Conservation (phyloP, 2,113 vertebrate genomes). For the Cacatua alba region DNA sequence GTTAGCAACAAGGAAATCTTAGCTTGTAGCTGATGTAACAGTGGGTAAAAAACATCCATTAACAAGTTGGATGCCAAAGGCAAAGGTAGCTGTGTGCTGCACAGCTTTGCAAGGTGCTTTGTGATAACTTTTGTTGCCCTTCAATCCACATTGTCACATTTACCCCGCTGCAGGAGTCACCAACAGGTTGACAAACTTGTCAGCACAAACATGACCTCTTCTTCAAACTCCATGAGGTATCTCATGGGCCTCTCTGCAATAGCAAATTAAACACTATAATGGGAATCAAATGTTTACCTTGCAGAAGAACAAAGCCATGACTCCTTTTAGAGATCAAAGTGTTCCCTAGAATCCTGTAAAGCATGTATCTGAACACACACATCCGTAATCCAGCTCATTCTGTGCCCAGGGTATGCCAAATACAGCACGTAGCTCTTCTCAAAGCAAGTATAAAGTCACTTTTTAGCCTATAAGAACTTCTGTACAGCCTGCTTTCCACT, state of each 20-base stretch:
- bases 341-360: background rate
- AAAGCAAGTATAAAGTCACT: background rate
- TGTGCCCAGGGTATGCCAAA: background rate
- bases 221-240: background rate
- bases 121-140: background rate
- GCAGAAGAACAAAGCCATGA: background rate
- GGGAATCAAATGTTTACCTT: background rate
- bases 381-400: background rate
- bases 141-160: fast-evolving
- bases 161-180: background rate
- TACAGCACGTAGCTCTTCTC: background rate
- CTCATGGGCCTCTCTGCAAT: background rate
- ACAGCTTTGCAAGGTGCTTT: background rate
- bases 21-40: background rate
- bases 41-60: background rate
- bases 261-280: background rate
- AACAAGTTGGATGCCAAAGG: background rate
- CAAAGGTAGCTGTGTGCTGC: background rate
- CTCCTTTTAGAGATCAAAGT: background rate
- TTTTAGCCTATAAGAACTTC: background rate
- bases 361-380: background rate
- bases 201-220: background rate
- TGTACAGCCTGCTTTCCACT: background rate
- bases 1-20: background rate
- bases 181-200: background rate